These are phyloP conservation scores for Falco cherrug DNA, from an alignment of 2,797 vertebrate species.

Conservation along the genomic window DNA sequence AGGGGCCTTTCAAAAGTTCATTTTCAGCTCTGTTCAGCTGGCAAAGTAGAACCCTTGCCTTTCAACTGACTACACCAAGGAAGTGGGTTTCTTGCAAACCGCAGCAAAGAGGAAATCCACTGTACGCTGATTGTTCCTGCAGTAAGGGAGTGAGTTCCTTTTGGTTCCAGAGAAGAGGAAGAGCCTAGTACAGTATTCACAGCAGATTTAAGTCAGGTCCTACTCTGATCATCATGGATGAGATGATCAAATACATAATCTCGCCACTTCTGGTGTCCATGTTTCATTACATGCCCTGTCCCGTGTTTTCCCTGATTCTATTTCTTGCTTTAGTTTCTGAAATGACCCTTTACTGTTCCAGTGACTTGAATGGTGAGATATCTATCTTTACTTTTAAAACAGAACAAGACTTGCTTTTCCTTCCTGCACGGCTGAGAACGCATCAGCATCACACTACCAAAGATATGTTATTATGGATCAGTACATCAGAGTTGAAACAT, in stretches of 20 bases:
- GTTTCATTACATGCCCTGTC: background rate
- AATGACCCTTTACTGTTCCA: background rate
- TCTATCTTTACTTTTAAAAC: background rate
- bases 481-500: background rate
- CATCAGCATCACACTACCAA: background rate
- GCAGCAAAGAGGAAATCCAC: fast-evolving
- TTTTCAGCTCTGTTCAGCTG: background rate
- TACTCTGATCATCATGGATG: background rate
- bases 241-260: background rate
- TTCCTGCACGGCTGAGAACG: background rate
- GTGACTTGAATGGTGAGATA: background rate
- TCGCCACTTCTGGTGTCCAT: background rate
- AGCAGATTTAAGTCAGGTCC: background rate
- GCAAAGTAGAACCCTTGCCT: background rate
- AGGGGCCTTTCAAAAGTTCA: background rate
- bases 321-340: background rate
- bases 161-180: background rate
- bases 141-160: background rate
- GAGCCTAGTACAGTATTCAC: background rate
- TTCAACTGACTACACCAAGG: background rate
- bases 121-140: background rate
- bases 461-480: background rate
- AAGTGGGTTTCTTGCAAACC: background rate
- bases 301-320: background rate
- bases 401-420: background rate